These are phyloP conservation scores for Agapostemon virescens DNA, from an alignment of 2,888 invertebrate species.

Conservation along the genomic window DNA sequence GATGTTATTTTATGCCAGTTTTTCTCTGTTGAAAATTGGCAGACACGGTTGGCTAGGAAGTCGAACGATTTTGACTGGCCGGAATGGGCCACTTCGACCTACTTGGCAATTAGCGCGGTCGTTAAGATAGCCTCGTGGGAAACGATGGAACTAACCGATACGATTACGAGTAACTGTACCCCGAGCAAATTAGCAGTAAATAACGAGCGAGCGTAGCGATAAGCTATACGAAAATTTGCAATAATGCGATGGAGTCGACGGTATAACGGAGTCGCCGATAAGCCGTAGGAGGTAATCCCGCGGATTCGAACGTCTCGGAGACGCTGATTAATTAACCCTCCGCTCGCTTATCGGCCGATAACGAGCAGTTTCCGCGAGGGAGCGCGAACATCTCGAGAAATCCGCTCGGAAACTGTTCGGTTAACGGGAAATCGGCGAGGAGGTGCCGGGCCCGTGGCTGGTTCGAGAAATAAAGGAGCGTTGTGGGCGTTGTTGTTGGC, in stretches of 20 bases:
- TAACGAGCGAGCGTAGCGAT: not conserved
- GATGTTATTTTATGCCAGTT: too few relatives aligned
- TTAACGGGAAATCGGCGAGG: constrained; percentile 34
- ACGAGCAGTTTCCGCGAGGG: not conserved
- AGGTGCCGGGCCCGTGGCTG: not conserved
- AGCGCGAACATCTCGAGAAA: not conserved
- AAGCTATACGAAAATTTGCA: not conserved
- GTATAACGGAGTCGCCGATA: not conserved
- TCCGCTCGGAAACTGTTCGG: constrained; percentile 19
- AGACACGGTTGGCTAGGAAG: too few relatives aligned
- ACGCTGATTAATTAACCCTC: not conserved
- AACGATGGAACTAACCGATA: not conserved
- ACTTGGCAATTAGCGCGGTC: not conserved
- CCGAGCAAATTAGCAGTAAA: not conserved
- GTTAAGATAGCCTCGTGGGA: not conserved
- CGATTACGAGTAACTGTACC: not conserved
- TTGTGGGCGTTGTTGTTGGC: constrained; percentile 49
- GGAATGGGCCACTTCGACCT: not conserved
- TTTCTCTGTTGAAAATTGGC: too few relatives aligned
- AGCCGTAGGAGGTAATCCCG: not conserved
- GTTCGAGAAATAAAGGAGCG: constrained; percentile 31
- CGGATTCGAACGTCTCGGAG: not conserved
- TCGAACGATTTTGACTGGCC: not conserved
- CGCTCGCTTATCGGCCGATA: not conserved
- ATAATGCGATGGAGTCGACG: not conserved